phyloP scores from a whole-genome alignment of 92 coral and sea anemone genomes.

The Phenganax marumi region DNA sequence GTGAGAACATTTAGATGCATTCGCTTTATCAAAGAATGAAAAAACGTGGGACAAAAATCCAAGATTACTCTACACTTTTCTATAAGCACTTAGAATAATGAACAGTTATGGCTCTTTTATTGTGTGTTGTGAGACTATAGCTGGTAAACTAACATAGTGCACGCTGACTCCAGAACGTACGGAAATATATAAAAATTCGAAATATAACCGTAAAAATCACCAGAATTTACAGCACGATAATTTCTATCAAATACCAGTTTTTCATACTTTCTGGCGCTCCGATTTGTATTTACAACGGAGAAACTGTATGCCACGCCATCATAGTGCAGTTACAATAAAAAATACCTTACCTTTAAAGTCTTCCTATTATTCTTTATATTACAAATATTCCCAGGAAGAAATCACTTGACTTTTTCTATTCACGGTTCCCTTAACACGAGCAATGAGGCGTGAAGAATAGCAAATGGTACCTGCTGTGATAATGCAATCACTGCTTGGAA shows the following conservation, averaged over 20 bases:
- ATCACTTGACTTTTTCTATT: neutral
- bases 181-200: no score
- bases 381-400: neutral
- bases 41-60: neutral
- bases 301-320: neutral
- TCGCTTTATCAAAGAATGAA: neutral
- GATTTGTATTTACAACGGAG: neutral
- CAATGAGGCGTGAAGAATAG: neutral
- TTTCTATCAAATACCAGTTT: no score
- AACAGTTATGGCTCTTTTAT: no score
- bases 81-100: neutral
- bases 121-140: no score
- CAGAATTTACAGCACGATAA: no score
- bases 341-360: constrained; percentile 20
- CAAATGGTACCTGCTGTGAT: constrained; percentile 28
- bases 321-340: neutral
- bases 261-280: no score
- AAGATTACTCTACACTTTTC: neutral
- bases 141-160: no score
- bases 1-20: no score
- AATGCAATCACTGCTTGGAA: constrained; percentile 26
- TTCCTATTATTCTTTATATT: constrained; percentile 4
- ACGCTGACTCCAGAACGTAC: no score
- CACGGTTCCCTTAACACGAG: constrained; percentile 2
- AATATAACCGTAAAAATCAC: no score